Percentiles rank a stretch among this genome's conserved stretches.
These are phyloP conservation scores for Julus scanicus DNA, from an alignment of 2,888 invertebrate species.

Conservation along the genomic window DNA sequence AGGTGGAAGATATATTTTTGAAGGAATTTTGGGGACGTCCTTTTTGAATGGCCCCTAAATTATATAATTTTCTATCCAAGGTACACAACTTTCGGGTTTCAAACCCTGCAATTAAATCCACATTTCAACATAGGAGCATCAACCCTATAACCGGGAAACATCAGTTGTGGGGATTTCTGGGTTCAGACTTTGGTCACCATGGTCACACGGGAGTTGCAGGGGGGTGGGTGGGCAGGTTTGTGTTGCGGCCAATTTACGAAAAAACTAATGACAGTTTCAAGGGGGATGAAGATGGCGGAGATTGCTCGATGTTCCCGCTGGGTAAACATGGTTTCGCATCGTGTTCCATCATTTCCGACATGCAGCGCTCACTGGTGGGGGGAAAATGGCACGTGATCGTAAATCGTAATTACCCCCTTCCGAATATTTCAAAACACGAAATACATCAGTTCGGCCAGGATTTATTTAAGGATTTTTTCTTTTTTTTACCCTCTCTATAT, in stretches of 20 bases:
- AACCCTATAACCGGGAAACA: no score
- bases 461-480: background rate
- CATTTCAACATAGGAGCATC: no score
- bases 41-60: no score
- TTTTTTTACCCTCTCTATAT: no score
- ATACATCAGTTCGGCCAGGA: background rate
- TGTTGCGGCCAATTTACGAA: background rate
- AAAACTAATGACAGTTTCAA: conserved; percentile 7
- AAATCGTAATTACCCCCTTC: conserved; percentile 21
- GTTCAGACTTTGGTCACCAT: background rate
- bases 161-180: background rate
- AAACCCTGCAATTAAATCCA: no score
- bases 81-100: no score
- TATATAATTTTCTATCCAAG: no score
- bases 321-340: conserved; percentile 28
- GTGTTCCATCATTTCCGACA: conserved; percentile 26
- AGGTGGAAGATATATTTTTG: no score
- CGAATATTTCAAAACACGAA: background rate
- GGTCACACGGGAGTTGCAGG: conserved; percentile 7
- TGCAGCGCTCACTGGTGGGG: background rate
- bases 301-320: background rate
- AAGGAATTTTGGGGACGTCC: no score
- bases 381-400: conserved; percentile 20
- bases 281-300: conserved; percentile 5
- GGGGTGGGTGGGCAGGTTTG: background rate